Percentiles rank a stretch among this genome's conserved stretches.
Evolutionary conservation across 2,888 invertebrate species (phyloP).

Genomic region (Diaperis boleti): DNA sequence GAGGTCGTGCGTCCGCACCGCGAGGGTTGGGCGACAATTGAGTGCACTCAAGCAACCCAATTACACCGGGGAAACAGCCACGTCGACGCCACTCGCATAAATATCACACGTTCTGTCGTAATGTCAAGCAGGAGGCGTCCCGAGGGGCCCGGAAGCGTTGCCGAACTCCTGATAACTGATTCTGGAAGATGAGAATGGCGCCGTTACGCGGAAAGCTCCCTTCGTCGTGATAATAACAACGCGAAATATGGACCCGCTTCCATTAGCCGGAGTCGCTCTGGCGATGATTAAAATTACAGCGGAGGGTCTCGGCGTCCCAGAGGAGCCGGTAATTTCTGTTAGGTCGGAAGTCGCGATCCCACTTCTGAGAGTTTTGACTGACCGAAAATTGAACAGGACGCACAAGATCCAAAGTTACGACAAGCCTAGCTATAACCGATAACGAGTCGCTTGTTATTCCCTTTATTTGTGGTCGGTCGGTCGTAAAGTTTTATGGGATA

Average conservation of each 20-base stretch:
- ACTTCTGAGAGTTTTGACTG: too few relatives aligned
- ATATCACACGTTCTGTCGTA: not conserved
- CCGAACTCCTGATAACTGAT: conserved; percentile 24
- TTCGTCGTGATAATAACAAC: conserved; percentile 8
- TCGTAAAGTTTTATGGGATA: conserved; percentile 11
- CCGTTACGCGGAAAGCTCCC: not conserved
- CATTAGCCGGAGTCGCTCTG: conserved; percentile 11
- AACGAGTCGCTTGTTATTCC: not conserved
- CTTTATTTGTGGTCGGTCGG: not conserved
- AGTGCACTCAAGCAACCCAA: too few relatives aligned
- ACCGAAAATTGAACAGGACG: too few relatives aligned
- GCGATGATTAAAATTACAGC: conserved; percentile 16
- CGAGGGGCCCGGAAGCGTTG: conserved; percentile 4
- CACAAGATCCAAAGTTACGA: too few relatives aligned
- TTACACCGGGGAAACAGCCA: too few relatives aligned
- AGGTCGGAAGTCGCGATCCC: too few relatives aligned
- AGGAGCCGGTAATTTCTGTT: too few relatives aligned
- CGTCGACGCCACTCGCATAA: too few relatives aligned
- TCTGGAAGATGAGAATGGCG: conserved; percentile 11
- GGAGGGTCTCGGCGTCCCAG: too few relatives aligned
- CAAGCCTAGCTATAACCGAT: too few relatives aligned
- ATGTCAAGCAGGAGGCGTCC: not conserved
- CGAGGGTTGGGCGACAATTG: too few relatives aligned
- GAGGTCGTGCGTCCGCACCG: too few relatives aligned
- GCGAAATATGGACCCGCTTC: conserved; percentile 22